Evolutionary conservation across 2,888 invertebrate genomes (phyloP), one percentile per base, ranked within the genome.

Genomic region (Oegoconia quadripuncta): DNA sequence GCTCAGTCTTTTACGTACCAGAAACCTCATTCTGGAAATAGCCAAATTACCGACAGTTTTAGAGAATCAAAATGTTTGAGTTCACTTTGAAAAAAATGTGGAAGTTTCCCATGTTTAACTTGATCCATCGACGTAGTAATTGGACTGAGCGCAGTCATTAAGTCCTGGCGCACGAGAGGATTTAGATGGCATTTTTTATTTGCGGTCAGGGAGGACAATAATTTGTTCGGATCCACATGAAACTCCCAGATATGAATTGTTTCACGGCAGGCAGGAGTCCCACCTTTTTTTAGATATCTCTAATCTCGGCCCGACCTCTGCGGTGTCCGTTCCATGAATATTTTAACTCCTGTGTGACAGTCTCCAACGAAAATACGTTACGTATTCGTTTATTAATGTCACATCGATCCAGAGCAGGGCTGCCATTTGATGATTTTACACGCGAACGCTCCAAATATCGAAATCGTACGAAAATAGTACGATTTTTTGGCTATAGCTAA

Each of bases 311-410:
- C 47, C 53, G 60, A 63, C 66, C 72, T 66, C 67, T 42, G 59
- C 65, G 64, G 69, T 72, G 70, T 72, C 73, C 74, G 48, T 56
- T 66, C 67, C 64, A 81, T 80, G 82, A 81, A 84, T 83, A 83
- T 75, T 78, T 84, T 77, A 83, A 70, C 69, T 74, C 64, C 57
- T 61, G 50, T 69, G 71, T 75, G 73, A 72, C 74, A 67, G 60
- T 61, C 64, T 58, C 61, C 48, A 58, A 59, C 49, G 60, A 78
- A 81, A 77, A 76, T 75, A 74, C 72, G 67, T 59, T 62, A 54
- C 59, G 59, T 52, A 67, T 78, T 69, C 74, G 69, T 81, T 79
- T 80, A 81, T 81, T 82, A 82, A 82, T 79, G 74, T 74, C 59
- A 50, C 59, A 74, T 73, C 75, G 77, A 77, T 79, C 66, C n/a